Evolutionary conservation across 2,888 invertebrate species (phyloP).

Genomic region (Adineta ricciae): DNA sequence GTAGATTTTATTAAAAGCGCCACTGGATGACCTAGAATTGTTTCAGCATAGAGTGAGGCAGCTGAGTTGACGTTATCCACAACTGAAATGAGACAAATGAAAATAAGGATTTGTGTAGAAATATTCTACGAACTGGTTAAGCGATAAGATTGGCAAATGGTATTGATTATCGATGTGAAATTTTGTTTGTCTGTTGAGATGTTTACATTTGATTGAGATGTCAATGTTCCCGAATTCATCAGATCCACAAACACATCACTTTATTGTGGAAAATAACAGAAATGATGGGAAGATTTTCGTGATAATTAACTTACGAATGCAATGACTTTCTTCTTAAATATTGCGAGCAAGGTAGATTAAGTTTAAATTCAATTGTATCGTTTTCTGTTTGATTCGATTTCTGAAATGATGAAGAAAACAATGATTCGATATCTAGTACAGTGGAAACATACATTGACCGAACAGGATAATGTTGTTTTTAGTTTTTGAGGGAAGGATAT

Average conservation of each 20-base stretch:
- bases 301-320: background rate
- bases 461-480: constrained; percentile 2
- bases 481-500: constrained; percentile 16
- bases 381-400: background rate
- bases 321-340: background rate
- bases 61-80: background rate
- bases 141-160: background rate
- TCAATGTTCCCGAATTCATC: background rate
- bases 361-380: background rate
- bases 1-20: background rate
- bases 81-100: background rate
- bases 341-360: constrained; percentile 10
- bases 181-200: background rate
- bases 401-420: background rate
- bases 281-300: no score
- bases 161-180: background rate
- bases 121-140: background rate
- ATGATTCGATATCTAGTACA: background rate
- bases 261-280: background rate
- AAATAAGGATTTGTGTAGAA: background rate
- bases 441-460: background rate
- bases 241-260: background rate
- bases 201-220: background rate
- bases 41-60: background rate
- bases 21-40: background rate